phyloP scores from a whole-genome alignment of 2,113 vertebrate species.

The Austrofundulus limnaeus region DNA sequence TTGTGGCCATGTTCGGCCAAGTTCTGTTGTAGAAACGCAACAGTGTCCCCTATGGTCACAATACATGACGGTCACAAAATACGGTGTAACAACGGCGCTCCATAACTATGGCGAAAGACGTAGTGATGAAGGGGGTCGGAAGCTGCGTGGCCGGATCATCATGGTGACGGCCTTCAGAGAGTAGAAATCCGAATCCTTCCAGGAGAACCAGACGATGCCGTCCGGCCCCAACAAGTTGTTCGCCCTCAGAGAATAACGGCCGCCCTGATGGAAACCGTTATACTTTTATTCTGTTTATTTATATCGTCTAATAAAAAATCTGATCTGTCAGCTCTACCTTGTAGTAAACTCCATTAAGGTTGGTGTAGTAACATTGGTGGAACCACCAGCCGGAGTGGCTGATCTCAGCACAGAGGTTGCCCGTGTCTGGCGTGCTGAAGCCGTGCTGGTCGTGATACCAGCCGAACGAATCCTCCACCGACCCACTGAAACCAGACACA shows the following conservation, averaged over 20 bases:
- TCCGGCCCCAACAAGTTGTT: constrained; percentile 79
- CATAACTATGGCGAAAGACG: constrained; percentile 70
- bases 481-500: constrained; percentile 83
- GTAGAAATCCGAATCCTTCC: constrained; percentile 86
- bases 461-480: constrained; percentile 83
- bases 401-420: constrained; percentile 85
- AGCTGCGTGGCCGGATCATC: constrained; percentile 83
- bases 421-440: constrained; percentile 85
- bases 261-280: constrained; percentile 70
- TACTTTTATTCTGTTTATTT: not conserved
- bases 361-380: constrained; percentile 86
- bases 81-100: no score
- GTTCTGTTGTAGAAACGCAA: no score
- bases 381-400: constrained; percentile 89
- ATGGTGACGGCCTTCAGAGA: constrained; percentile 83
- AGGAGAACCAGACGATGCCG: constrained; percentile 85
- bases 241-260: constrained; percentile 77
- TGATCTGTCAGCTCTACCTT: constrained; percentile 64
- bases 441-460: constrained; percentile 85
- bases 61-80: no score
- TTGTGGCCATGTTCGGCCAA: no score
- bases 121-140: constrained; percentile 55
- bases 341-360: constrained; percentile 89
- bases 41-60: no score
- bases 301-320: no score